Percentiles rank a stretch among this genome's conserved stretches.
phyloP scores from a whole-genome alignment of 2,888 invertebrate genomes.

The Lithophane socia region DNA sequence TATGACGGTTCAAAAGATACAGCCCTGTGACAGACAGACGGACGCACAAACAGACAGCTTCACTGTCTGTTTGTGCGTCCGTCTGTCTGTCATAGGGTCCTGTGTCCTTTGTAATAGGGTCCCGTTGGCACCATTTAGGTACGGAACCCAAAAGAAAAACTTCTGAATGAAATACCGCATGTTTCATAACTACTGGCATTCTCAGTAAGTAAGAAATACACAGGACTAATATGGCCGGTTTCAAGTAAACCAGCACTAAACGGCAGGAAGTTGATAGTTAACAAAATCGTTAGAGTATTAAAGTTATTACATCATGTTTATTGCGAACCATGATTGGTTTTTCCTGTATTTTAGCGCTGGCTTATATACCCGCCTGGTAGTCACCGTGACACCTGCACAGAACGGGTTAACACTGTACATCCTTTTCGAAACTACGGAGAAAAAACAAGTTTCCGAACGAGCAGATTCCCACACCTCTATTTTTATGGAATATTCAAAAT shows the following conservation, averaged over 20 bases:
- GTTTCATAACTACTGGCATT: conserved; percentile 26
- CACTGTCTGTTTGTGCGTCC: too few relatives aligned
- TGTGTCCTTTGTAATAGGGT: background rate
- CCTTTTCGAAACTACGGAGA: conserved; percentile 79
- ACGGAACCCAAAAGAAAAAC: background rate
- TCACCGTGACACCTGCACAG: conserved; percentile 67
- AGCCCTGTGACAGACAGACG: background rate
- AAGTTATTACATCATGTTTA: conserved; percentile 44
- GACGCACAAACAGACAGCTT: background rate
- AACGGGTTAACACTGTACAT: conserved; percentile 79
- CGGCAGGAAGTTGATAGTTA: conserved; percentile 51
- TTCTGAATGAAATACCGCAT: conserved; percentile 16
- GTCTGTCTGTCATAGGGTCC: too few relatives aligned
- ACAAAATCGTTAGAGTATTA: conserved; percentile 42
- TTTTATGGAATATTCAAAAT: conserved; percentile 35
- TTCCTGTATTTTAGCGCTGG: conserved; percentile 59
- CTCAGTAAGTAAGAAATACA: conserved; percentile 12
- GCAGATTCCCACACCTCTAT: conserved; percentile 16
- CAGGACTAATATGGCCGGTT: conserved; percentile 12
- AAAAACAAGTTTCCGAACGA: conserved; percentile 69
- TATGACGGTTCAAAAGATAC: background rate
- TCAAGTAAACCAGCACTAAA: conserved; percentile 42
- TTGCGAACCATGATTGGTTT: conserved; percentile 48
- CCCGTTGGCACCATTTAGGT: background rate
- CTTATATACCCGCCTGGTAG: conserved; percentile 52